Conservation (phyloP, 2,888 invertebrate genomes). For the Girardia tigrina region DNA sequence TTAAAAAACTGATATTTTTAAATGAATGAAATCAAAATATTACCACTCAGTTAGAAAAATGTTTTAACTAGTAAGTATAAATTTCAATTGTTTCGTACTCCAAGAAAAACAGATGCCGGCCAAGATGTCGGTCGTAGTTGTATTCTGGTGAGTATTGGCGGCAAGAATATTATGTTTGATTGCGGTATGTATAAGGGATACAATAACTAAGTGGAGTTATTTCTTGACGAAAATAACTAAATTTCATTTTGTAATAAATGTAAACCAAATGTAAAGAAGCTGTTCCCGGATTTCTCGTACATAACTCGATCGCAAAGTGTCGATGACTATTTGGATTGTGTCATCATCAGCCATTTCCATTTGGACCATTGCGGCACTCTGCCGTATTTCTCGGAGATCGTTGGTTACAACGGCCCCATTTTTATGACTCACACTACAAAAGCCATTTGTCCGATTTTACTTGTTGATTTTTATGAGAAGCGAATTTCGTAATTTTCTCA, state of each 20-base stretch:
- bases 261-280: constrained; percentile 52
- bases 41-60: constrained; percentile 41
- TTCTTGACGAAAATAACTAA: background rate
- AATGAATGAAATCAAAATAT: constrained; percentile 43
- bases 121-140: constrained; percentile 91
- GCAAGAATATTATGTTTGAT: constrained; percentile 96
- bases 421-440: constrained; percentile 99
- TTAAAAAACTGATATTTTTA: too few species aligned
- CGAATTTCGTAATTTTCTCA: too few species aligned
- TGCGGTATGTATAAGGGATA: constrained; percentile 99
- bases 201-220: constrained; percentile 65
- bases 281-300: constrained; percentile 93
- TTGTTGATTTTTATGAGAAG: constrained; percentile 59
- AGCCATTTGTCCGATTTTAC: constrained; percentile 87
- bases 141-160: constrained; percentile 81
- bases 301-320: constrained; percentile 75
- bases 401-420: constrained; percentile 91
- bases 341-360: constrained; percentile 93
- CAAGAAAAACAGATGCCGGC: constrained; percentile 39
- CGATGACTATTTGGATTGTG: constrained; percentile 86
- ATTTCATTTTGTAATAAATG: background rate
- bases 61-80: background rate
- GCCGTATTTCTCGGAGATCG: constrained; percentile 79
- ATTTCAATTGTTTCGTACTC: too few species aligned
- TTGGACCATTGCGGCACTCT: constrained; percentile 83